Conservation (phyloP, 1,140 invertebrate species). For the Bombus confusus region DNA sequence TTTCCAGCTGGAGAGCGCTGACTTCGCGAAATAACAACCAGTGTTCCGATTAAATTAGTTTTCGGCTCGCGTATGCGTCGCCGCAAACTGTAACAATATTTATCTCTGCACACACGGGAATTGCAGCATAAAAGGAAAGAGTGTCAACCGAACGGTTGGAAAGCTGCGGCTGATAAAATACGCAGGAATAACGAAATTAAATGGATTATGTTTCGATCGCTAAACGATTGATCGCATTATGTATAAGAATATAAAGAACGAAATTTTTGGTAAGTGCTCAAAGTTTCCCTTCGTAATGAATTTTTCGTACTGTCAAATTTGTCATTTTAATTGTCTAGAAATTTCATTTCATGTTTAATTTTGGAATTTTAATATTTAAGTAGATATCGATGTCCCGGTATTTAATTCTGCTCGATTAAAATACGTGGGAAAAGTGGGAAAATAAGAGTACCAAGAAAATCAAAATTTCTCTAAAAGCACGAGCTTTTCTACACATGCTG, state of each 20-base stretch:
- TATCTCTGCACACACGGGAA: not conserved
- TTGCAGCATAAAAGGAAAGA: too few species aligned
- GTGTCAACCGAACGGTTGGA: too few species aligned
- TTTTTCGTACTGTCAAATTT: too few species aligned
- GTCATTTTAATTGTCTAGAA: too few species aligned
- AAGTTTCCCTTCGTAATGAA: too few species aligned
- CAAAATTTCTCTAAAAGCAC: not conserved
- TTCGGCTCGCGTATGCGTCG: not conserved
- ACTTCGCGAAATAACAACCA: not conserved
- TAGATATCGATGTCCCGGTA: accelerated
- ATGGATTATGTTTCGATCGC: not conserved
- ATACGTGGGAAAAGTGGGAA: not conserved
- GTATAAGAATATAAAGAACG: too few species aligned
- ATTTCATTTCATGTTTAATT: too few species aligned
- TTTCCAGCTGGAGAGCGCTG: not conserved
- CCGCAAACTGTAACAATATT: not conserved
- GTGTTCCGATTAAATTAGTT: constrained; percentile 1
- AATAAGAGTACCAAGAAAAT: not conserved
- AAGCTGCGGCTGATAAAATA: not conserved
- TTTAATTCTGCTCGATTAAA: not conserved
- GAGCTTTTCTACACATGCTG: not conserved
- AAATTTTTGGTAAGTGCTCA: too few species aligned
- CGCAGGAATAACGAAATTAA: not conserved
- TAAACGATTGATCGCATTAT: not conserved
- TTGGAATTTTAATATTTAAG: not conserved